Evolutionary conservation across 92 coral and sea anemone genomes (phyloP).

Genomic region (Hydrozoanthus gracilis): DNA sequence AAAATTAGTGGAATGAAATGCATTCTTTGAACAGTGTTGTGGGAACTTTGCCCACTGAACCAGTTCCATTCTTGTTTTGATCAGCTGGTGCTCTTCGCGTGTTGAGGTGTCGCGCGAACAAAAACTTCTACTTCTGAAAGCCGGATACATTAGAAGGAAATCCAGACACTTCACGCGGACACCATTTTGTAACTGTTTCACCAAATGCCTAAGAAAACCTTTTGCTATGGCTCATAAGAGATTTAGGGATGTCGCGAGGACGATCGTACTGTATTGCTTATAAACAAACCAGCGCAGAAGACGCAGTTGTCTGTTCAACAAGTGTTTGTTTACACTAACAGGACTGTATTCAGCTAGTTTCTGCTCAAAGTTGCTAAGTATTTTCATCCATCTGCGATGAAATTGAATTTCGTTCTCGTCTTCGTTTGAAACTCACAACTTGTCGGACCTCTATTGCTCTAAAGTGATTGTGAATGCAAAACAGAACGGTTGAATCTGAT

Average conservation of each 20-base stretch:
- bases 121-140: neutral
- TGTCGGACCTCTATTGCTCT: too few relatives aligned
- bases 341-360: too few relatives aligned
- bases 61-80: slow-evolving; percentile 23
- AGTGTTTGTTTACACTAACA: too few relatives aligned
- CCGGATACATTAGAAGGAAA: neutral
- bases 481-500: too few relatives aligned
- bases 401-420: too few relatives aligned
- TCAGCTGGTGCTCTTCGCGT: slow-evolving; percentile 11
- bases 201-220: neutral
- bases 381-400: too few relatives aligned
- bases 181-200: neutral
- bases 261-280: too few relatives aligned
- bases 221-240: neutral
- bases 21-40: neutral
- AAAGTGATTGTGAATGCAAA: too few relatives aligned
- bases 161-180: neutral
- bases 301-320: too few relatives aligned
- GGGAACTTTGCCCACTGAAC: neutral
- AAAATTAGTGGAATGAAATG: neutral
- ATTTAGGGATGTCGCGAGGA: neutral
- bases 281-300: too few relatives aligned
- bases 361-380: too few relatives aligned
- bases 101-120: slow-evolving; percentile 14
- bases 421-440: too few relatives aligned